phyloP scores from a whole-genome alignment of 2,888 invertebrate species.

The Ophion costatus region DNA sequence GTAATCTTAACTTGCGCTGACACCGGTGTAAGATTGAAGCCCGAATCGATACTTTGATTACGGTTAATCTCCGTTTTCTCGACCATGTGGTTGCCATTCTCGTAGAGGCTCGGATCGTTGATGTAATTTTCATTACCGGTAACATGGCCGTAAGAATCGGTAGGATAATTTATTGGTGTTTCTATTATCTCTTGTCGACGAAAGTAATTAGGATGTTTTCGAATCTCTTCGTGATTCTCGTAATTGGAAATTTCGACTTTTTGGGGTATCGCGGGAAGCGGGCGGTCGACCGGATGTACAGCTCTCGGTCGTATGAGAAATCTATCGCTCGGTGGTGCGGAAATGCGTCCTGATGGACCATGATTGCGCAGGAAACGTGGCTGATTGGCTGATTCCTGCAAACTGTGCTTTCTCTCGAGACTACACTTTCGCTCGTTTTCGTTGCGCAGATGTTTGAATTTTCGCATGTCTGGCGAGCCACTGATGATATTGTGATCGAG shows the following conservation, averaged over 20 bases:
- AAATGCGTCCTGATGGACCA: constrained; percentile 78
- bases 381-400: constrained; percentile 75
- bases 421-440: constrained; percentile 72
- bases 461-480: constrained; percentile 75
- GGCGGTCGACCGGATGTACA: constrained; percentile 79
- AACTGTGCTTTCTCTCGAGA: constrained; percentile 79
- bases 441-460: constrained; percentile 71
- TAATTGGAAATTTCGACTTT: constrained; percentile 75
- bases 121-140: constrained; percentile 62
- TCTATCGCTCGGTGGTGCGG: constrained; percentile 79
- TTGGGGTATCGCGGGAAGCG: constrained; percentile 80
- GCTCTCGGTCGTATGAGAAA: constrained; percentile 77
- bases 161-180: constrained; percentile 54
- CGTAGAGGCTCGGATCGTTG: constrained; percentile 66
- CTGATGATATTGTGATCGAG: constrained; percentile 75
- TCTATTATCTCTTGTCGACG: constrained; percentile 30
- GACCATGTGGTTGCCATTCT: constrained; percentile 66
- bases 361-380: constrained; percentile 77
- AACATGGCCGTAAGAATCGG: constrained; percentile 49
- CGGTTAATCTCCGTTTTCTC: constrained; percentile 65
- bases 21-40: constrained; percentile 75
- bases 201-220: constrained; percentile 58
- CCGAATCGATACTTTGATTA: constrained; percentile 72
- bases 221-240: constrained; percentile 74
- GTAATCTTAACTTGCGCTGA: constrained; percentile 78